A percentile compares a stretch with the other conserved stretches of the same genome.
These are phyloP conservation scores for Calameuta idolon DNA, from an alignment of 2,888 invertebrate species.

Conservation along the genomic window DNA sequence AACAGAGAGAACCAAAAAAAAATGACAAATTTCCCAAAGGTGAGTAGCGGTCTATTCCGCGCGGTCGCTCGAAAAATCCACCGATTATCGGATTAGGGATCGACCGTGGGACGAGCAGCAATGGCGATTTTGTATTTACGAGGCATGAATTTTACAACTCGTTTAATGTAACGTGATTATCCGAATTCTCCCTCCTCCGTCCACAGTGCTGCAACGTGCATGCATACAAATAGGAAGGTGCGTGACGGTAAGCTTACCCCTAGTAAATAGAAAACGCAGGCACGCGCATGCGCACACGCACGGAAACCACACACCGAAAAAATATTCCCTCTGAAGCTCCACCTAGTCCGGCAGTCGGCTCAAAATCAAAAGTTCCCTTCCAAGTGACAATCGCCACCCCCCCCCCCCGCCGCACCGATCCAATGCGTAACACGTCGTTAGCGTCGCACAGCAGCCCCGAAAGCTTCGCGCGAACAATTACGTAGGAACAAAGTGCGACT, in stretches of 20 bases:
- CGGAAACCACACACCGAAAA: no score
- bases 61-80: slow-evolving; percentile 8
- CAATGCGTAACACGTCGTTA: no score
- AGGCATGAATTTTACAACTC: slow-evolving; percentile 50
- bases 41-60: not conserved
- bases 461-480: no score
- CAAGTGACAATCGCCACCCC: not conserved
- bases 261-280: not conserved
- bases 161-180: slow-evolving; percentile 49
- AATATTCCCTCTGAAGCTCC: not conserved
- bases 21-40: not conserved
- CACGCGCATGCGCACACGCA: no score
- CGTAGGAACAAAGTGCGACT: no score
- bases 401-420: no score
- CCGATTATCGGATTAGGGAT: slow-evolving; percentile 17
- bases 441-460: no score
- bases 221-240: not conserved
- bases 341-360: not conserved
- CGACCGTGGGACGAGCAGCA: not conserved
- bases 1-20: not conserved
- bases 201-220: not conserved
- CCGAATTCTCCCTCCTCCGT: slow-evolving; percentile 31
- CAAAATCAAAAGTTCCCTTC: not conserved
- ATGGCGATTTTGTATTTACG: slow-evolving; percentile 38
- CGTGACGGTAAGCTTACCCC: not conserved